Conservation (phyloP, 37 sponge, comb jelly and placozoan genomes). For the Dysidea cf. avara region DNA sequence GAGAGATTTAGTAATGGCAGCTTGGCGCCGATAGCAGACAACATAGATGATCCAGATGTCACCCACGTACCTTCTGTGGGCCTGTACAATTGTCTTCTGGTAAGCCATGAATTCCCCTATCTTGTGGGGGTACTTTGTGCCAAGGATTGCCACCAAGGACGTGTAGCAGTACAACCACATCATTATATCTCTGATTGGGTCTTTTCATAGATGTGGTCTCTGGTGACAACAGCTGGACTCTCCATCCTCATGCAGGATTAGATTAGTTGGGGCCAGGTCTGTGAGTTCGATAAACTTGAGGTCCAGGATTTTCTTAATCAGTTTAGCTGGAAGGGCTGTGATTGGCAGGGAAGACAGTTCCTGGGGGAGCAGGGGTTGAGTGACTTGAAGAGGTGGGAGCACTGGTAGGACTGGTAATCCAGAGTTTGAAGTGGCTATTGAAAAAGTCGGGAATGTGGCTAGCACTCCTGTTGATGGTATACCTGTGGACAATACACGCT, state of each 20-base stretch:
- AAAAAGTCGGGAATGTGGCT: too few species aligned
- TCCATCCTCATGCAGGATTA: conserved; percentile 11
- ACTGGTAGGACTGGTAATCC: too few species aligned
- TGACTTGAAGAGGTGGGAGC: too few species aligned
- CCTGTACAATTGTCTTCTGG: not conserved
- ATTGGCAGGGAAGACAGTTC: too few species aligned
- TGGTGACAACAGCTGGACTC: too few species aligned
- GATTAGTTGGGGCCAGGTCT: conserved; percentile 15
- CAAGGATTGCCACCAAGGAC: not conserved
- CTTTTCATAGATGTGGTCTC: not conserved
- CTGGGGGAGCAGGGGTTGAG: too few species aligned
- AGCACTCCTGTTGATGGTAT: too few species aligned
- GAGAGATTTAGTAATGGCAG: not conserved
- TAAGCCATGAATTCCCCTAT: not conserved
- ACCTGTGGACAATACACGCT: too few species aligned
- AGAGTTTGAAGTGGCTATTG: too few species aligned
- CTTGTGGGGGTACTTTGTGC: not conserved
- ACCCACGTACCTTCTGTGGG: not conserved
- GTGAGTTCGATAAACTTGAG: conserved; percentile 19
- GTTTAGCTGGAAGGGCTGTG: not conserved
- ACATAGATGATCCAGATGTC: conserved; percentile 1
- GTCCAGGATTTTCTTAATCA: conserved; percentile 12
- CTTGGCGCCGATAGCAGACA: not conserved
- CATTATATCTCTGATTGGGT: not conserved
- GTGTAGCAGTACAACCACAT: not conserved